Base-by-base conservation (phyloP, 1,140 invertebrate genomes). In the Zaprionus tsacasi region DNA sequence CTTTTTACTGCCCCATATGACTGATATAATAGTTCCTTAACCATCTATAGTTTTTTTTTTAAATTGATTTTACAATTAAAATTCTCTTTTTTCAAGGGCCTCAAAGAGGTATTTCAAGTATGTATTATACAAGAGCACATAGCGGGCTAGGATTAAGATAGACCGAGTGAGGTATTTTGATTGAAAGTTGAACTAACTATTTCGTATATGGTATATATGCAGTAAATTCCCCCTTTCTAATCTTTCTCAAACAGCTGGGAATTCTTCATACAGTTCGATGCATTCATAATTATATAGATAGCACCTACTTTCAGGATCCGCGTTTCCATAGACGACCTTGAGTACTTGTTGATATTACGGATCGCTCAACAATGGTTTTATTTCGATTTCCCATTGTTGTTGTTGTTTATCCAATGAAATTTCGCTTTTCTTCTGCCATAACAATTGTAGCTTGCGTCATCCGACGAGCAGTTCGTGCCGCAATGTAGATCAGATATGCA, bases 401-500 rank as follows among this genome's bases (percentile, higher is more conserved):
- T 54, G 21, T 35, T 35, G n/a, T 33, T 40, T 43, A 33, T 30
- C 56, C 36, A 69, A 69, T 43, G 36, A 74, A 69, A 70, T 43
- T 65, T 36, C 7, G 10, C 15, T 36, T 64, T 64, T 52, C 27
- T 25, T 36, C 21, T 7, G 11, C 13, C 2, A 59, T 25, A 52
- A 63, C 33, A 60, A 73, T 40, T 58, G 38, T 10, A 36, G 35
- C 63, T 70, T 75, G 60, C 72, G 72, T 75, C 72, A 75, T 21
- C 36, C 52, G 27, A 6, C 12, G 15, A 15, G 25, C 15, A 17
- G 71, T 69, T 63, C 66, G 65, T 74, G 71, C 58, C 25, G 48
- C 58, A 68, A 74, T 73, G 65, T 61, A 56, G 33, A 63, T 74
- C 66, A 63, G 38, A 69, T 69, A 68, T 56, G 48, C 35, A 25